Evolutionary conservation across 2,888 invertebrate species (phyloP).

Genomic region (Pristionchus entomophagus): DNA sequence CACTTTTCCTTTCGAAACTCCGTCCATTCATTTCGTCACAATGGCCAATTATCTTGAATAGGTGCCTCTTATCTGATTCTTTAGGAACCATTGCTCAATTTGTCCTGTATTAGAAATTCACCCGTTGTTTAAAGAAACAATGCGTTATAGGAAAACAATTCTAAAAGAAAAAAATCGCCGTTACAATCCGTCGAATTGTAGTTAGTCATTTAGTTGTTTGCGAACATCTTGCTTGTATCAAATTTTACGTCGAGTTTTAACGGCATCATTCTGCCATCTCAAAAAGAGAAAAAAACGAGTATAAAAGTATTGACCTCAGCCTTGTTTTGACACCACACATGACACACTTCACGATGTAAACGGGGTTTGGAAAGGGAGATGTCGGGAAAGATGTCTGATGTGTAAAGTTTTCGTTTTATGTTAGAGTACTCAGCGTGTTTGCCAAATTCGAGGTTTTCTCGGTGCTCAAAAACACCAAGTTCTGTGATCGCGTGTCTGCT

Average conservation of each 20-base stretch:
- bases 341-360: too few species aligned
- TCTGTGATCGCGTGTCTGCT: too few species aligned
- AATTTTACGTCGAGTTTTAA: conserved; percentile 36
- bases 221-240: neutral
- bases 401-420: too few species aligned
- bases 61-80: too few species aligned
- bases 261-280: conserved; percentile 26
- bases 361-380: too few species aligned
- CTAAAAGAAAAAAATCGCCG: neutral
- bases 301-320: conserved; percentile 43
- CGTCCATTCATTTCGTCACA: conserved; percentile 7
- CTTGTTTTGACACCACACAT: too few species aligned
- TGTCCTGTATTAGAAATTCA: too few species aligned
- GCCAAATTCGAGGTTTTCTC: too few species aligned
- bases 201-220: neutral
- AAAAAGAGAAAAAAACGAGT: conserved; percentile 33
- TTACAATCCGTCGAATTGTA: neutral
- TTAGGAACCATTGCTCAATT: neutral
- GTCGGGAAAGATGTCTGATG: too few species aligned
- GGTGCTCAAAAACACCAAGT: too few species aligned
- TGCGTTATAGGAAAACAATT: neutral
- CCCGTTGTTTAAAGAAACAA: neutral
- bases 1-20: neutral
- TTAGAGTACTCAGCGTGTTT: too few species aligned
- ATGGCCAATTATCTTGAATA: neutral